Evolutionary conservation across 2,113 vertebrate genomes (phyloP).

Genomic region (Caracal caracal): DNA sequence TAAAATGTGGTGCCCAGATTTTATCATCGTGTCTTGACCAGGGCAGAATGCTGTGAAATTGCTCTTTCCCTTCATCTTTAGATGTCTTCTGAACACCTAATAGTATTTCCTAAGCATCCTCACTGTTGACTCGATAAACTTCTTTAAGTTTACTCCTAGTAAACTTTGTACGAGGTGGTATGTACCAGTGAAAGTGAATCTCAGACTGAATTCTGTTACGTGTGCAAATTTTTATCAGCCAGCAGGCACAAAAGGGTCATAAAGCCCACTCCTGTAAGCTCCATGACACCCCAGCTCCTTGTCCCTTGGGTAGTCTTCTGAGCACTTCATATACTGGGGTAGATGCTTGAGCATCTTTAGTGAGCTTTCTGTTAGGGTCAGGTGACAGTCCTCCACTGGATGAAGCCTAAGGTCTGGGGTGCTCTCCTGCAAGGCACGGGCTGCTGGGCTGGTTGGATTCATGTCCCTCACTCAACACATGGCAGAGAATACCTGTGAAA

Average conservation of each 20-base stretch:
- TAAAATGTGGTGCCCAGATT: background rate
- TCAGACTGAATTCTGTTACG: background rate
- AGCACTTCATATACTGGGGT: background rate
- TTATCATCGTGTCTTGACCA: background rate
- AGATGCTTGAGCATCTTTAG: background rate
- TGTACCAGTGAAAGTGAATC: background rate
- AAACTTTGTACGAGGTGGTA: background rate
- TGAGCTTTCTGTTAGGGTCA: background rate
- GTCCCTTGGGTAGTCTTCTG: background rate
- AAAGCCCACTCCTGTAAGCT: background rate
- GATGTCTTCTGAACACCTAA: background rate
- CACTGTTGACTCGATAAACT: background rate
- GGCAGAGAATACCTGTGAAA: background rate
- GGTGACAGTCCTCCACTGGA: background rate
- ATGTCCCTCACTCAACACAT: accelerated
- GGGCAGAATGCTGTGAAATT: background rate
- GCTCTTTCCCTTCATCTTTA: background rate
- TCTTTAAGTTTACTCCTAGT: background rate
- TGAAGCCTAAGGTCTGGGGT: background rate
- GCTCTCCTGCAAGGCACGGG: background rate
- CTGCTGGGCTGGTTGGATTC: background rate
- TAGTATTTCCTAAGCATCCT: background rate
- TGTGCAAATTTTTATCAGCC: background rate
- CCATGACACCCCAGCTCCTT: background rate
- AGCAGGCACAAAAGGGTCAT: background rate